Evolutionary conservation across 1,140 invertebrate species (phyloP).

Genomic region (Vanessa tameamea): DNA sequence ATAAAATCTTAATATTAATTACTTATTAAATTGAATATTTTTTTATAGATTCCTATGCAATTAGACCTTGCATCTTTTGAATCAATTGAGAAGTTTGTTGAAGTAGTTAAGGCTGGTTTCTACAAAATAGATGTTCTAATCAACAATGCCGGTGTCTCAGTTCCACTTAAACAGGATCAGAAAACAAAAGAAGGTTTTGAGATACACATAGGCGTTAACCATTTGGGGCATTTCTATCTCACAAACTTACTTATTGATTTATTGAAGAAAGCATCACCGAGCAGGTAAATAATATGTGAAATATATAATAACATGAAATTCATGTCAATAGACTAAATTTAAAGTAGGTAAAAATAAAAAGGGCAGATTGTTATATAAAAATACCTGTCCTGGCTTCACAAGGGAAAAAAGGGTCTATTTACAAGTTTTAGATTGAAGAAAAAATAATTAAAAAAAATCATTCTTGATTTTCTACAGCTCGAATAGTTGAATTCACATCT

Average conservation of each 20-base stretch:
- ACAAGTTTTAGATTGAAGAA: no score
- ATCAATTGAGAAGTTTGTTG: conserved; percentile 87
- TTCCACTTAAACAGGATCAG: conserved; percentile 79
- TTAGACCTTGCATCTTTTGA: conserved; percentile 86
- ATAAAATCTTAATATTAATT: background rate
- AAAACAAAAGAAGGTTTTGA: conserved; percentile 91
- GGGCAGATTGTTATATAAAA: no score
- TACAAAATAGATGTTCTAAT: conserved; percentile 89
- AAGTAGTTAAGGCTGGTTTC: conserved; percentile 81
- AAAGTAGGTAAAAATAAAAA: no score
- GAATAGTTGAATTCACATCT: no score
- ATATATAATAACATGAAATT: background rate
- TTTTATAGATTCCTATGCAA: conserved; percentile 84
- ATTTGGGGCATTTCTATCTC: conserved; percentile 92
- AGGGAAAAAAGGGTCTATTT: no score
- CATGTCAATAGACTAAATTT: no score
- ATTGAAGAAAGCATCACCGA: conserved; percentile 80
- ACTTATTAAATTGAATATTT: background rate
- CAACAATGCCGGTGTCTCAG: conserved; percentile 93
- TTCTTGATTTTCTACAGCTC: no score
- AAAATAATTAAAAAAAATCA: no score
- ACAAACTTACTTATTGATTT: conserved; percentile 87
- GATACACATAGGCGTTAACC: conserved; percentile 88
- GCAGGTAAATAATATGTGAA: conserved; percentile 69
- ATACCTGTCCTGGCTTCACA: no score